phyloP scores from a whole-genome alignment of 23 tunicate species.

The Styela plicata region DNA sequence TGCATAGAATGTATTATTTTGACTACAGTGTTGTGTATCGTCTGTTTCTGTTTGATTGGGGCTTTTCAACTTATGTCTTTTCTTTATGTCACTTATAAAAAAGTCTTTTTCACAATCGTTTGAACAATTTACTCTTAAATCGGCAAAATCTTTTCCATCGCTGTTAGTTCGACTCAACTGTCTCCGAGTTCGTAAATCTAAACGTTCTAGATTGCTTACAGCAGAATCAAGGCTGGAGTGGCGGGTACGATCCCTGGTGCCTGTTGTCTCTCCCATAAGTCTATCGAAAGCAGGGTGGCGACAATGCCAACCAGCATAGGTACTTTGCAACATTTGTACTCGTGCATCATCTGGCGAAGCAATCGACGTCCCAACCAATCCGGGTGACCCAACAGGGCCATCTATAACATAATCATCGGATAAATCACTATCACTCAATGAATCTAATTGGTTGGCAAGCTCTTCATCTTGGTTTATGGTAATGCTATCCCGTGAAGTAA shows the following conservation, averaged over 20 bases:
- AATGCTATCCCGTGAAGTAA: neutral
- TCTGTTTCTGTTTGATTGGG: neutral
- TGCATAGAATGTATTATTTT: conserved; percentile 22
- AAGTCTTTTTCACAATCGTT: neutral
- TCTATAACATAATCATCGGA: conserved; percentile 35
- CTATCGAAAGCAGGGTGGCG: conserved; percentile 27
- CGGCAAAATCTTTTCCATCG: conserved; percentile 19
- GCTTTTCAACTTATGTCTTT: conserved; percentile 9
- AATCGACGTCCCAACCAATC: conserved; percentile 18
- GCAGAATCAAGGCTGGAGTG: conserved; percentile 36
- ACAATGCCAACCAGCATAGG: conserved; percentile 17
- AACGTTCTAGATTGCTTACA: conserved; percentile 21
- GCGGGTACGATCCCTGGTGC: neutral
- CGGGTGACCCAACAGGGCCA: conserved; percentile 34
- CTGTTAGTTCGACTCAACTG: conserved; percentile 25
- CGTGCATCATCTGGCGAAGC: conserved; percentile 20
- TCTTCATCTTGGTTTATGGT: conserved; percentile 9
- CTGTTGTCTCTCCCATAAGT: conserved; percentile 17
- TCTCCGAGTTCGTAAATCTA: conserved; percentile 7
- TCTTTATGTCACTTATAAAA: conserved; percentile 28
- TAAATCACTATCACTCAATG: conserved; percentile 26
- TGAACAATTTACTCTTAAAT: neutral
- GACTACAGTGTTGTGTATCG: neutral
- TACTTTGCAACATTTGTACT: conserved; percentile 30
- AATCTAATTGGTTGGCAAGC: conserved; percentile 14